These are phyloP conservation scores for Drosophila serrata DNA, from an alignment of 1,140 invertebrate genomes.

Conservation along the genomic window DNA sequence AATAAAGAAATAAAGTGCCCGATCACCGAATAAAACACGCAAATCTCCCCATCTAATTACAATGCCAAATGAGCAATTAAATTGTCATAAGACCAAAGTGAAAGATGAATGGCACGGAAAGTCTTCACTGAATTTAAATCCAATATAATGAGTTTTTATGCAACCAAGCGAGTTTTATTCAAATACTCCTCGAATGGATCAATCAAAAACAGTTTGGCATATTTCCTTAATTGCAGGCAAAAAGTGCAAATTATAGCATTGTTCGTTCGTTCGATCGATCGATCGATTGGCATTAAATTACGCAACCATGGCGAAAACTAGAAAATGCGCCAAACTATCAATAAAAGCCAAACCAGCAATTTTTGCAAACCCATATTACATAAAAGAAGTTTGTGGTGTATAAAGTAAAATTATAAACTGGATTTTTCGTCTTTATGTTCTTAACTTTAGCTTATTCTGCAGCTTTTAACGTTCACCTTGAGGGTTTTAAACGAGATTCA, in stretches of 20 bases:
- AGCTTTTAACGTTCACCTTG: conserved; percentile 1
- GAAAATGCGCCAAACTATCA: conserved; percentile 21
- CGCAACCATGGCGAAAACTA: conserved; percentile 44
- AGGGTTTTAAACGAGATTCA: conserved; percentile 1
- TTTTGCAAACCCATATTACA: neutral
- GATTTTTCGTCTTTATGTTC: conserved; percentile 3
- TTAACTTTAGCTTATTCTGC: neutral
- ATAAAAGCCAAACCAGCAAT: conserved; percentile 5
- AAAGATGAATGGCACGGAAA: conserved; percentile 37
- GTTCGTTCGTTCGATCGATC: conserved; percentile 8
- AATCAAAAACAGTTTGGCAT: conserved; percentile 31
- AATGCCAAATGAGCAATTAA: conserved; percentile 75
- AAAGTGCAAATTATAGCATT: conserved; percentile 58
- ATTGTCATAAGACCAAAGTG: conserved; percentile 53
- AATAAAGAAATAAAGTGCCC: conserved; percentile 16
- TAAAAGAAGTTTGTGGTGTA: neutral
- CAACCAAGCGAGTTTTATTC: conserved; percentile 35
- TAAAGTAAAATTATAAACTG: neutral
- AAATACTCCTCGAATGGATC: conserved; percentile 12
- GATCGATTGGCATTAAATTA: conserved; percentile 37
- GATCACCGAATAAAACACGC: conserved; percentile 36
- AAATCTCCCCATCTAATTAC: conserved; percentile 62
- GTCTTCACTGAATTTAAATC: conserved; percentile 34
- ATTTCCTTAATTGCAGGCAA: conserved; percentile 64
- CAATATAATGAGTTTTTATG: conserved; percentile 58